phyloP scores from a whole-genome alignment of 2,797 vertebrate genomes.

The Galagoides demidoff region DNA sequence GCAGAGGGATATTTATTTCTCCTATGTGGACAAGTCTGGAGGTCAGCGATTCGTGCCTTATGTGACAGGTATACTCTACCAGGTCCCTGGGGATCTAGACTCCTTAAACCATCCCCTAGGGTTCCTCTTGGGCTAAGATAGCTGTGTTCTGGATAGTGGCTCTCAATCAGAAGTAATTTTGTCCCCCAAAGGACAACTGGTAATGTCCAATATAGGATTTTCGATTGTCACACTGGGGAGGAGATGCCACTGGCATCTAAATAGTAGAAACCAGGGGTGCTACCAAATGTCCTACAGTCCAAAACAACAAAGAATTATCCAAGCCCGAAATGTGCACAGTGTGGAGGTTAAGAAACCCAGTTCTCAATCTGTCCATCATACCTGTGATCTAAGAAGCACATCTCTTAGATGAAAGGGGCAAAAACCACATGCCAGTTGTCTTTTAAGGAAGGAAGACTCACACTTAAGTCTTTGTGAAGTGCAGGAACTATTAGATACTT shows the following conservation, averaged over 20 bases:
- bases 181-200: not conserved
- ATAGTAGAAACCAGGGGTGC: not conserved
- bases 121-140: not conserved
- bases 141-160: not conserved
- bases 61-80: not conserved
- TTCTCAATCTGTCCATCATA: not conserved
- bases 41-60: not conserved
- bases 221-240: not conserved
- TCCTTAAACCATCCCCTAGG: not conserved
- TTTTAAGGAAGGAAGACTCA: not conserved
- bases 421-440: not conserved
- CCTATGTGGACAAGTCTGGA: not conserved
- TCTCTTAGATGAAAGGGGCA: not conserved
- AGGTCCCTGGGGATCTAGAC: not conserved
- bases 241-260: not conserved
- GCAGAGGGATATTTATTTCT: not conserved
- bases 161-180: not conserved
- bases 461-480: not conserved
- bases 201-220: not conserved
- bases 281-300: not conserved
- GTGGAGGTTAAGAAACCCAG: not conserved
- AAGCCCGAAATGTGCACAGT: not conserved
- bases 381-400: not conserved
- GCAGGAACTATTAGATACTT: not conserved
- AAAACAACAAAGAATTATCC: not conserved